Evolutionary conservation across 1,140 invertebrate genomes (phyloP), one percentile per base, ranked within the genome.

Genomic region (Maniola jurtina): DNA sequence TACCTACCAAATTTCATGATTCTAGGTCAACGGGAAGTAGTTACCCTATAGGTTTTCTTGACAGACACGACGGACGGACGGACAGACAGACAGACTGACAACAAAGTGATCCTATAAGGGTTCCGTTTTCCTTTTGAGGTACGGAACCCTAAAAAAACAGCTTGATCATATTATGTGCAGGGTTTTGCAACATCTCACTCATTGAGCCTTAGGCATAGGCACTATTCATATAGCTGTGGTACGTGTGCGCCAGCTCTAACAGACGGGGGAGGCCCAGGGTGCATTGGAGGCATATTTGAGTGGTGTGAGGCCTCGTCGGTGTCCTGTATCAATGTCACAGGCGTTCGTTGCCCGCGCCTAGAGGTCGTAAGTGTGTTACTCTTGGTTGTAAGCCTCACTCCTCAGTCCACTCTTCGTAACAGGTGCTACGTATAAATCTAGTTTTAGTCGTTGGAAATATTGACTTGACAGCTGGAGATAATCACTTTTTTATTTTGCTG

Each of bases 291-390:
- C 58, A 55, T 55, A 55, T 55, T 61, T 15, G 5, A 52, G 76
- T 73, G 76, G 81, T 79, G 71, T 83, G 79, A 64, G 81, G 77
- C 67, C 70, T 76, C 70, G 48, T 61, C 72, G 61, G 61, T 47
- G 75, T 70, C 74, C 71, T 71, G 68, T 65, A 70, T 71, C 77
- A 83, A 83, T 79, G 81, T 83, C 81, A 75, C 68, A 52, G 11
- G 77, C 79, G 81, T 81, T 80, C 81, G 62, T 83, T 81, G 79
- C 74, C 81, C 48, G 48, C 79, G 68, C 60, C 67, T 73, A 77
- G 73, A 79, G 81, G 77, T 83, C 81, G 75, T 68, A 61, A 14
- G 57, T 66, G 48, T 52, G 45, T 48, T 48, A 48, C 45, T 48
- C 45, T 48, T 48, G 45, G 14, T 14, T 48, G 25, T 6, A 48